Evolutionary conservation across 2,888 invertebrate species (phyloP), one percentile per base, ranked within the genome.

Genomic region (Caenorhabditis angaria): DNA sequence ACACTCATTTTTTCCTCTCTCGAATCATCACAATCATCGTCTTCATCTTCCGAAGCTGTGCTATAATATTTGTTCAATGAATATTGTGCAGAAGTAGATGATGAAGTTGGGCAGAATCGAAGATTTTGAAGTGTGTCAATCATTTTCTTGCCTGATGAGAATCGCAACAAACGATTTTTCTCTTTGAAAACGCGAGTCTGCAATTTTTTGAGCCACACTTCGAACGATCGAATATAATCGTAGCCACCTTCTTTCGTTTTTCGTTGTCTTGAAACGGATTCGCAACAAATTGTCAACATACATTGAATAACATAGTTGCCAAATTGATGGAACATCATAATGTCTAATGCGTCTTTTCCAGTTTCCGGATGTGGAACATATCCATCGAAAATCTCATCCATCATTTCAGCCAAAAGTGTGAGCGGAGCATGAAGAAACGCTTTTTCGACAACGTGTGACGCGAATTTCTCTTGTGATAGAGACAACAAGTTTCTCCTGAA

Each of bases 291-390:
- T 22, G 50, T 71, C 29, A 84, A 77, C 79, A 84, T 81, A 27
- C 82, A 70, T 65, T 85, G 85, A 22, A 85, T 80, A 28, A 86
- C 86, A 56, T 86, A 86, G 72, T 86, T 86, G 54, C 85, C 86
- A 65, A 76, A 86, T 59, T 86, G 85, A 56, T 86, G 83, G 68
- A 86, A 84, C 55, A 86, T 76, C 80, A 86, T 77, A 25, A 83
- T 77, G 61, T 83, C 82, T 6, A 85, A 76, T 5, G 82, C 80
- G 48, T 83, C 83, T 56, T 78, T 80, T 28, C 70, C 71, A 0
- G 80, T 77, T 18, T 74, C 77, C 29, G 78, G 80, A 71, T 82
- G 78, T n/a, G 80, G 81, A 18, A 81, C 73, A 51, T 82, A 82
- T 22, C 84, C 82, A 51, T 83, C 80, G 63, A 84, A 80, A 24